Percentiles rank a stretch among this genome's conserved stretches.
phyloP scores from a whole-genome alignment of 1,140 invertebrate species.

The Glomeris maerens region DNA sequence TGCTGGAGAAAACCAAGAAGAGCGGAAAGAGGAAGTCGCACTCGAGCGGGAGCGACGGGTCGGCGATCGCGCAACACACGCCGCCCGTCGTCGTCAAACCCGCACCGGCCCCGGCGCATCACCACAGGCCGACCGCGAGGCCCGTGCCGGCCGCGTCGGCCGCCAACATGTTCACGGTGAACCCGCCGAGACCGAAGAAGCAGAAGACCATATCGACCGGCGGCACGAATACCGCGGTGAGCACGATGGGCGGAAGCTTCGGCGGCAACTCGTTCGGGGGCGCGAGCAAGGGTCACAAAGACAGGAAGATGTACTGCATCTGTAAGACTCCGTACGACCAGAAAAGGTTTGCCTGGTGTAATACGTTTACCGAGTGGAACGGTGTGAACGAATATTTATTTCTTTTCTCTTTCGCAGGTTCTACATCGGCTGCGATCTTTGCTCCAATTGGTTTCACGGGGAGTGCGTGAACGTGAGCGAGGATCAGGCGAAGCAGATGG shows the following conservation, averaged over 20 bases:
- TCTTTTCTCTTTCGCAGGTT: constrained; percentile 45
- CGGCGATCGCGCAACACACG: constrained; percentile 2
- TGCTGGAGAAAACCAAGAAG: constrained; percentile 11
- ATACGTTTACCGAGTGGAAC: background rate
- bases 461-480: constrained; percentile 90
- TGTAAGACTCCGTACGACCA: constrained; percentile 91
- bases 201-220: constrained; percentile 29
- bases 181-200: constrained; percentile 21
- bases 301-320: constrained; percentile 78
- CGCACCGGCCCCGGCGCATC: background rate
- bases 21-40: constrained; percentile 17
- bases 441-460: constrained; percentile 97
- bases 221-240: constrained; percentile 15
- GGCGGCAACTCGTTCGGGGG: background rate
- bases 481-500: constrained; percentile 75
- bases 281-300: constrained; percentile 29
- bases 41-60: constrained; percentile 13
- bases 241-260: constrained; percentile 11
- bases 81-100: constrained; percentile 9
- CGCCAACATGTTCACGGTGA: constrained; percentile 9
- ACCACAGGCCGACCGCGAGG: too few species aligned
- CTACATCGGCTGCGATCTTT: constrained; percentile 93
- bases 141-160: background rate
- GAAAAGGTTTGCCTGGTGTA: constrained; percentile 46
- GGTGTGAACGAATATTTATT: background rate